Percentiles rank a stretch among this genome's conserved stretches.
Evolutionary conservation across 2,888 invertebrate genomes (phyloP).

Genomic region (Hemistola chrysoprasaria): DNA sequence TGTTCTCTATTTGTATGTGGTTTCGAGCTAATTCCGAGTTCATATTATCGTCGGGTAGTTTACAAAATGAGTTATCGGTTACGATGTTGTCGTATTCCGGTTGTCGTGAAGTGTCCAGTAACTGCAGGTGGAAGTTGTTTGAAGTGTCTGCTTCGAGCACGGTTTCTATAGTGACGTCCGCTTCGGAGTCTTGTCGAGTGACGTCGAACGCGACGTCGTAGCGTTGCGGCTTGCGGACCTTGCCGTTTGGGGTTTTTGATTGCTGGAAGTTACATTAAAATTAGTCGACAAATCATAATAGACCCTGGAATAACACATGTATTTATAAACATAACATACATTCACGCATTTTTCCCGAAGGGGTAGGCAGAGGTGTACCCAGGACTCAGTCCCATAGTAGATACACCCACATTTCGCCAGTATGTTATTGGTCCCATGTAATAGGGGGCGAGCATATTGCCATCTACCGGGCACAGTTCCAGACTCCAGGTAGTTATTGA

Average conservation of each 20-base stretch:
- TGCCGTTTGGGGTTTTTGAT: slow-evolving; percentile 69
- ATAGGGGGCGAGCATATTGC: too few relatives aligned
- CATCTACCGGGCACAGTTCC: too few relatives aligned
- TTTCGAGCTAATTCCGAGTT: slow-evolving; percentile 64
- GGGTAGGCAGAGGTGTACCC: too few relatives aligned
- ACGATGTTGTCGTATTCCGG: slow-evolving; percentile 41
- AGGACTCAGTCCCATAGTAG: too few relatives aligned
- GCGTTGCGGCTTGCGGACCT: slow-evolving; percentile 49
- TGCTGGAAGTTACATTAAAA: slow-evolving; percentile 33
- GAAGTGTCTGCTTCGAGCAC: slow-evolving; percentile 38
- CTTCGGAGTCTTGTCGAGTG: slow-evolving; percentile 55
- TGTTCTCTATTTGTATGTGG: slow-evolving; percentile 55
- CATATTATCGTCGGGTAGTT: slow-evolving; percentile 76
- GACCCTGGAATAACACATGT: too few relatives aligned
- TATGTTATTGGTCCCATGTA: too few relatives aligned
- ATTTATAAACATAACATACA: too few relatives aligned
- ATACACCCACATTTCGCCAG: too few relatives aligned
- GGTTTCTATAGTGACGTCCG: slow-evolving; percentile 59
- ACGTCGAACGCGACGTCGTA: slow-evolving; percentile 61
- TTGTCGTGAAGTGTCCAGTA: slow-evolving; percentile 58
- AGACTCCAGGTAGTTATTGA: too few relatives aligned
- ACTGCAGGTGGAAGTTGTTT: slow-evolving; percentile 40
- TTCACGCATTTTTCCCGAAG: too few relatives aligned
- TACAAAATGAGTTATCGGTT: slow-evolving; percentile 50
- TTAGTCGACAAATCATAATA: too few relatives aligned